Percentiles rank a stretch among this genome's conserved stretches.
Conservation (phyloP, 2,113 vertebrate species). For the Protobothrops flavoviridis region DNA sequence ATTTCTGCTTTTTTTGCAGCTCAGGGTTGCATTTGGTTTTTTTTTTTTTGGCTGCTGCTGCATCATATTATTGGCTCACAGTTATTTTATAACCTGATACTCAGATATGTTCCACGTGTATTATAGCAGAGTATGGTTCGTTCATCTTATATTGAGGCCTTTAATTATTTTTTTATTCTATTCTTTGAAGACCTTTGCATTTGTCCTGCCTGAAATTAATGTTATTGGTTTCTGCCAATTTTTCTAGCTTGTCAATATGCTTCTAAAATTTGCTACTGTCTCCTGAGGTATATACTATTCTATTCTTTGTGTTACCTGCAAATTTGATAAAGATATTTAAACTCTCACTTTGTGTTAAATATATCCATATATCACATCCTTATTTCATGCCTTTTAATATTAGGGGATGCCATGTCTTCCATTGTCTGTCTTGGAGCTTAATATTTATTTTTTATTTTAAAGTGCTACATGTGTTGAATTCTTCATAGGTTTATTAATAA, state of each 20-base stretch:
- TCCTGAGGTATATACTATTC: background rate
- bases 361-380: background rate
- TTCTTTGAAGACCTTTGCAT: background rate
- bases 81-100: background rate
- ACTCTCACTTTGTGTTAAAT: background rate
- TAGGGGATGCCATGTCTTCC: background rate
- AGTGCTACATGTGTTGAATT: constrained; percentile 31
- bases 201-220: background rate
- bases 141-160: background rate
- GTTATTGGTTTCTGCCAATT: background rate
- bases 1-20: background rate
- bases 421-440: background rate
- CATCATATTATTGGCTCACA: background rate
- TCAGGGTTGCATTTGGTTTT: background rate
- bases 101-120: background rate
- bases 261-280: background rate
- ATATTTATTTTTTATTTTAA: background rate
- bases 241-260: background rate
- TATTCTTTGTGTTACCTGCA: background rate
- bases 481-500: constrained; percentile 46
- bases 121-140: background rate
- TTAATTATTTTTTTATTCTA: background rate
- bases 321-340: background rate
- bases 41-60: background rate
- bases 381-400: background rate